A percentile compares a stretch with the other conserved stretches of the same genome.
These are phyloP conservation scores for Ceriagrion tenellum DNA, from an alignment of 2,888 invertebrate genomes.

Conservation along the genomic window DNA sequence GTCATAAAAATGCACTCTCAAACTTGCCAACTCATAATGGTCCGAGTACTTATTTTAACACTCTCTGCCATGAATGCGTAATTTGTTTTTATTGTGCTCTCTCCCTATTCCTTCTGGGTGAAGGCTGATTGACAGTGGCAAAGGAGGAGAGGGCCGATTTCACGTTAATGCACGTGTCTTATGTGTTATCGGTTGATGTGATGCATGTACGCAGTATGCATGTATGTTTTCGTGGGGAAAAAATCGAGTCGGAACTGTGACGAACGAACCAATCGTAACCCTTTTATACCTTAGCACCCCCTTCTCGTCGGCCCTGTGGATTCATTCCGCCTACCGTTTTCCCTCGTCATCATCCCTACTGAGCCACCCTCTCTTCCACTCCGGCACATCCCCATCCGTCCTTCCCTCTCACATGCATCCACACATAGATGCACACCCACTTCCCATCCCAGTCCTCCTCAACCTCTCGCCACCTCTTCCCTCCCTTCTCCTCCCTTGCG, in stretches of 20 bases:
- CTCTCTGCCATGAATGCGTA: constrained; percentile 8
- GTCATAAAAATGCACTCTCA: not conserved
- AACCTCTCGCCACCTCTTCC: not conserved
- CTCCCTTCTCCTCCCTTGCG: not conserved
- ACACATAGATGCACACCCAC: not conserved
- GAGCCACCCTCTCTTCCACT: no score
- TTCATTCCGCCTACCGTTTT: not conserved
- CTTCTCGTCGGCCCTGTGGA: no score
- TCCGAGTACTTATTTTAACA: not conserved
- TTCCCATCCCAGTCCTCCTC: not conserved
- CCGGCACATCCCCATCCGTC: not conserved
- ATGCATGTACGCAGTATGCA: not conserved
- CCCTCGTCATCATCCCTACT: not conserved
- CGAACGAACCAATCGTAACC: constrained; percentile 49
- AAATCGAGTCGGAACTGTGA: constrained; percentile 45
- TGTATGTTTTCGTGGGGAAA: not conserved
- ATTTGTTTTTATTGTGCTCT: not conserved
- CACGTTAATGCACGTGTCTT: constrained; percentile 31
- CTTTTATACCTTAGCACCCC: not conserved
- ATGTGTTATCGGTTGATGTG: not conserved
- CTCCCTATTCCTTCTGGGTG: not conserved
- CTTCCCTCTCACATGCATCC: not conserved
- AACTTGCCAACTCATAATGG: not conserved
- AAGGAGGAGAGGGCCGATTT: not conserved
- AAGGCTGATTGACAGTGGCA: not conserved